Base-by-base conservation (phyloP, 1,140 invertebrate genomes). In the Choristoneura fumiferana region DNA sequence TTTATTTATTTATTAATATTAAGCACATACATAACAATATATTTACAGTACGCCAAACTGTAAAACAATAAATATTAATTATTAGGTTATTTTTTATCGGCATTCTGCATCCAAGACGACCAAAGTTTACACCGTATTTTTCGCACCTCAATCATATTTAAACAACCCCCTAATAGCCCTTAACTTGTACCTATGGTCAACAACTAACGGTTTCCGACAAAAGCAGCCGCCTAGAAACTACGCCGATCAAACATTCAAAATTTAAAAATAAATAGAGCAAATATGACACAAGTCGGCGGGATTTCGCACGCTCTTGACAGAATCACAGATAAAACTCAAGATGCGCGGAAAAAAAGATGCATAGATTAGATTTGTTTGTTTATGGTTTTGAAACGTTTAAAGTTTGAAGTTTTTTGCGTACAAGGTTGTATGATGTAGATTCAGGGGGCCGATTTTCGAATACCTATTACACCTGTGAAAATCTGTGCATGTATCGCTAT, bases 291-390 rank as follows among this genome's bases (percentile, higher is more conserved):
- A 29, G 43, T n/a, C 43, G 43, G 22, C 22, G 22, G 22, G 22
- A 58, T 81, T 84, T 87, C 84, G 75, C 84, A 84, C 76, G 67
- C 80, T 62, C 79, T 81, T 78, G 65, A 81, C 68, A 81, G 63
- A 75, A 71, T 60, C 61, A 59, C 17, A 76, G 70, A 81, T 76
- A 79, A 70, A 60, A 68, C 65, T 71, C 63, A 52, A 67, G 43
- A 54, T 60, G 57, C 29, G 37, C 15, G 52, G 56, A 66, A 61
- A 49, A 60, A 59, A 4, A 22, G 15, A 10, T 52, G 0, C n/a
- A 1, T 35, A 36, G 36, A 54, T 37, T 54, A 36, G 36, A 14
- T 1, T 54, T 54, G 5, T 35, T 54, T 54, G 34, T 37, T 54
- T 54, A 14, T 22, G 33, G 18, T 35, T 15, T 4, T 29, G 6